Evolutionary conservation across 2,113 vertebrate species (phyloP).

Genomic region (Anhinga rufa): DNA sequence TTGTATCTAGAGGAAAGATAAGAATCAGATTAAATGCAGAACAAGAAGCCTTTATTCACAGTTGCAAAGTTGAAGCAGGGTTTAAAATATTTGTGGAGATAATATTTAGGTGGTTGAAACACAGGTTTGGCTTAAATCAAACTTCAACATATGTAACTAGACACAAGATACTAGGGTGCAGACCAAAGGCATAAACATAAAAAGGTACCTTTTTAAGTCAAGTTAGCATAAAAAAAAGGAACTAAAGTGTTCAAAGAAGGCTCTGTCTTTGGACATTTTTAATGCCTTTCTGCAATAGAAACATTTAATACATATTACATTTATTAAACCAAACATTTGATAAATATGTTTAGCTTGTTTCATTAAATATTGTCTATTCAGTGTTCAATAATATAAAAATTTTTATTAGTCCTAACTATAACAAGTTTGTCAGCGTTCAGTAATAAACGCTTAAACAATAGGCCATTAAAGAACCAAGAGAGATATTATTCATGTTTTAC

Average conservation of each 20-base stretch:
- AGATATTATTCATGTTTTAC: no score
- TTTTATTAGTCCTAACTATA: neutral
- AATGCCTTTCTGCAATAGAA: neutral
- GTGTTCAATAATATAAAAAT: neutral
- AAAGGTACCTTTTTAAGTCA: neutral
- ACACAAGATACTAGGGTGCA: neutral
- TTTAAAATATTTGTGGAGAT: neutral
- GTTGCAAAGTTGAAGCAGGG: neutral
- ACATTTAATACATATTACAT: fast-evolving
- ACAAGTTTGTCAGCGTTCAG: neutral
- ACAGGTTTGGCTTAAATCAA: neutral
- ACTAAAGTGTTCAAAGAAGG: neutral
- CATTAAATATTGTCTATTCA: no score
- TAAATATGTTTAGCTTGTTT: neutral
- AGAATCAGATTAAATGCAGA: neutral
- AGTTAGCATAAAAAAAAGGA: neutral
- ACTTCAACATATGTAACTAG: neutral
- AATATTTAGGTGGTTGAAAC: neutral
- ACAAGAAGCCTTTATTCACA: neutral
- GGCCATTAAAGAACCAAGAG: neutral
- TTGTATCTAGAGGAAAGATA: neutral
- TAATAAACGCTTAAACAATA: neutral
- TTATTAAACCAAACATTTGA: neutral
- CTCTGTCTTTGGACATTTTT: neutral
- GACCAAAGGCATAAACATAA: neutral